Base-by-base conservation (phyloP, 2,888 invertebrate genomes). In the Pyrochroa serraticornis region DNA sequence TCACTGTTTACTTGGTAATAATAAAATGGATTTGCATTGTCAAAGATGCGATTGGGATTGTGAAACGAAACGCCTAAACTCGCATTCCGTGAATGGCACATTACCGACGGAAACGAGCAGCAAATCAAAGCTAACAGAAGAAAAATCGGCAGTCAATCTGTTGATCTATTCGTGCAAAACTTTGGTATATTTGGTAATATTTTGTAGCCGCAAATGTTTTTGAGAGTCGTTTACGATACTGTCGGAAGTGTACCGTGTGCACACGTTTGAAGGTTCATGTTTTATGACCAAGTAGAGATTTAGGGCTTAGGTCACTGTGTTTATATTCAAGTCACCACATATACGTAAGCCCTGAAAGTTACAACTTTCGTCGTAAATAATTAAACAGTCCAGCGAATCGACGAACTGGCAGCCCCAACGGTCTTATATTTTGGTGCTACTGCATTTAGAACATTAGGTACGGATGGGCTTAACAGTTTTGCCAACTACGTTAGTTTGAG, bases 361-460 rank as follows among this genome's bases (percentile, higher is more conserved):
- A 39, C 44, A 53, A 49, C 44, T 58, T 48, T 49, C 30, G 37
- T 58, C 35, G 59, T 59, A 49, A 59, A 59, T 59, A 59, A 59
- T 59, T 59, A 55, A 59, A 59, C 54, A 12, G 46, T 36, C 43
- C 48, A 44, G 43, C 53, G 43, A 57, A 33, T 3, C 43, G 32
- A 43, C 42, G 33, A n/a, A 2, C 22, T 30, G 30, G 42, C 12
- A 5, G 10, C 10, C 22, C 22, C 22, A 22, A 22, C 22, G 22
- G 22, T 22, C 22, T 22, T 22, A 22, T 22, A 22, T 5, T 22
- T 22, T 22, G 22, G 3, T 5, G 22, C 22, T 22, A 22, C 22
- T 22, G 22, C 22, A 22, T 22, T 22, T 22, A 22, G 22, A 22
- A 22, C 22, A 5, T 22, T 22, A 22, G 5, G 3, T 22, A 22